These are phyloP conservation scores for Notoglanidium macrostoma DNA, from an alignment of 2,797 vertebrate species.

Conservation along the genomic window DNA sequence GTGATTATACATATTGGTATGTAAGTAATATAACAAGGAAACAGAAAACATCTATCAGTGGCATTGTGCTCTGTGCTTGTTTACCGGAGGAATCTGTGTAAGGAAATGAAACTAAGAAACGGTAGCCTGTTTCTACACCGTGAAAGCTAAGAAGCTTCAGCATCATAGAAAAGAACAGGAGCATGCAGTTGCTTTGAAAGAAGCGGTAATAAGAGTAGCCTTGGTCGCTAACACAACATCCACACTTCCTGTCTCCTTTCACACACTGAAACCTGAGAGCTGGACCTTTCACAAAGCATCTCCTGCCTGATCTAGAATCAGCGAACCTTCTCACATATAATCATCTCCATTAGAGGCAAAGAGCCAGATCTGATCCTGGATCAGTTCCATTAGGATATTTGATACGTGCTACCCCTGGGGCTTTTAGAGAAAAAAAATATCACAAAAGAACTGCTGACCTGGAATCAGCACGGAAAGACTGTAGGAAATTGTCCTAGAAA, in stretches of 20 bases:
- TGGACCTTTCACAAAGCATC: constrained; percentile 25
- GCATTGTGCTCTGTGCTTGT: neutral
- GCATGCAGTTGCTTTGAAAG: constrained; percentile 5
- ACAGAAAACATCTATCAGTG: neutral
- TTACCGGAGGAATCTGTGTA: neutral
- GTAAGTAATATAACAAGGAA: neutral
- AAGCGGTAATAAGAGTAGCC: constrained; percentile 68
- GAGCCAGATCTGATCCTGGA: constrained; percentile 20
- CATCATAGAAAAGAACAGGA: neutral
- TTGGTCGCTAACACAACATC: constrained; percentile 72
- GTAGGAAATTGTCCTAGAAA: neutral
- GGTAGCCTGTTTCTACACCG: neutral
- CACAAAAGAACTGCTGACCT: constrained; percentile 10
- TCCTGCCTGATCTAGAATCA: constrained; percentile 38
- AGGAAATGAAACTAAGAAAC: neutral
- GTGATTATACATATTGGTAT: neutral
- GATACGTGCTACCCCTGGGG: constrained; percentile 10
- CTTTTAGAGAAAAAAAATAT: neutral
- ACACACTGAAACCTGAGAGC: constrained; percentile 71
- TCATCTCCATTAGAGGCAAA: neutral
- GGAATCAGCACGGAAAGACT: neutral
- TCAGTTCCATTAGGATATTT: constrained; percentile 8
- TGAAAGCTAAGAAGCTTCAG: constrained; percentile 12
- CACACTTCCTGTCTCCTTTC: constrained; percentile 71
- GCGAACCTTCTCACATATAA: constrained; percentile 8